A percentile compares a stretch with the other conserved stretches of the same genome.
Evolutionary conservation across 2,797 vertebrate species (phyloP).

Genomic region (Poeciliopsis presidionis): DNA sequence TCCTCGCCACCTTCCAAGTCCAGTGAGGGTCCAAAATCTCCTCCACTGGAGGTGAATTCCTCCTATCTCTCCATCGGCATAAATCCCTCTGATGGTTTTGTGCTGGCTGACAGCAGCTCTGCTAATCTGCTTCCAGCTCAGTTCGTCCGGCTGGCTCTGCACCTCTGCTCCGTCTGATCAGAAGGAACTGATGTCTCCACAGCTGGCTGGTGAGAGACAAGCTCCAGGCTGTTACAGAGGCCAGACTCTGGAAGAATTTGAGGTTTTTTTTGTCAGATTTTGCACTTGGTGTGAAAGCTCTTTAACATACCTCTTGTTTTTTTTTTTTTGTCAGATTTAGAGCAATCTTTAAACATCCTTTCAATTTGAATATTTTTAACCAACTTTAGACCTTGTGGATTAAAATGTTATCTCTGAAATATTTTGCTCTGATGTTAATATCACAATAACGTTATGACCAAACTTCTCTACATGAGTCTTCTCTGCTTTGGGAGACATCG

Average conservation of each 20-base stretch:
- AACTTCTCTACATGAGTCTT: background rate
- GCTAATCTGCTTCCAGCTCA: conserved; percentile 10
- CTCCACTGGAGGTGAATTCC: background rate
- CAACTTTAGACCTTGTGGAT: background rate
- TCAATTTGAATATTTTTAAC: background rate
- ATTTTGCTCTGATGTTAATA: background rate
- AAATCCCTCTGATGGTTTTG: conserved; percentile 28
- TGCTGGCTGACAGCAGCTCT: conserved; percentile 12
- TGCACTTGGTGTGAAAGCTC: background rate
- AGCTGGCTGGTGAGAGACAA: background rate
- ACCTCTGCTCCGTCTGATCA: background rate
- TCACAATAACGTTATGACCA: background rate
- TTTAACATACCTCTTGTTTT: background rate
- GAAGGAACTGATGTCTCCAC: conserved; percentile 12
- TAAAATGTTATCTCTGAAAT: background rate
- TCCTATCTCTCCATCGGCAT: conserved; percentile 14
- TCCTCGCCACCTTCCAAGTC: background rate
- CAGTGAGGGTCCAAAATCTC: background rate
- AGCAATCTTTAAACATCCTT: background rate
- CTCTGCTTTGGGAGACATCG: background rate
- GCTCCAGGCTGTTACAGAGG: background rate
- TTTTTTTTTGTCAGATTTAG: background rate
- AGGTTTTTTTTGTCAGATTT: background rate
- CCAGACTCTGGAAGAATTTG: background rate
- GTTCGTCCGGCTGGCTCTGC: conserved; percentile 7